Evolutionary conservation across 2,888 invertebrate genomes (phyloP), one percentile per base, ranked within the genome.

Genomic region (Ectemnius lituratus): DNA sequence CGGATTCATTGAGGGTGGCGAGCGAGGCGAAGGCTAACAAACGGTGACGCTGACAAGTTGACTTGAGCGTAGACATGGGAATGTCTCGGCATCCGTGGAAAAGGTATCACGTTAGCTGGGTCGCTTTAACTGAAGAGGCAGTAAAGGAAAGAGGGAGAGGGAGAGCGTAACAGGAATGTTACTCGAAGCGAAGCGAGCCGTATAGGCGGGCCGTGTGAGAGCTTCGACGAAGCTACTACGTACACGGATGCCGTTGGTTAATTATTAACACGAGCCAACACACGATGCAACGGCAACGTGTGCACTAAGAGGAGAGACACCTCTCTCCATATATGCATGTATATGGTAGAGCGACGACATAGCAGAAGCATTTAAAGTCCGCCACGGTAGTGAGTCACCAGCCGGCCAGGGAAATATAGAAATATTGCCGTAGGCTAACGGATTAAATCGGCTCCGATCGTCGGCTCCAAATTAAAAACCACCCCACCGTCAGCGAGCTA

Each of bases 231-330:
- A 79, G 79, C 81, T 81, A 73, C 71, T 70, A 37, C 74, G 49
- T 37, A 67, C 78, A 61, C 70, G 67, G 73, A 76, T 78, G 81
- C 80, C 84, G 83, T 79, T 82, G 83, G 85, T 87, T 87, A 87
- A 87, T 87, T 87, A 87, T 87, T 88, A 85, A 86, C 85, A 79
- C 82, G 77, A 81, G 81, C 80, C 85, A 76, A 79, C 81, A 73
- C 70, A 69, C 62, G 73, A 73, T 47, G 78, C 80, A 11, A 6
- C 37, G 37, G 37, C 37, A 37, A 14, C n/a, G 52, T n/a, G 52
- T n/a, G 52, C 5, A 16, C 52, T 77, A 80, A 81, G 82, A 81
- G 84, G 82, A 37, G 37, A 37, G 8, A 37, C 37, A n/a, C n/a
- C n/a, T n/a, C 37, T 37, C 37, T 6, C 8, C 37, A 37, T 37